Conservation (phyloP, 2,113 vertebrate genomes). For the Mus pahari region DNA sequence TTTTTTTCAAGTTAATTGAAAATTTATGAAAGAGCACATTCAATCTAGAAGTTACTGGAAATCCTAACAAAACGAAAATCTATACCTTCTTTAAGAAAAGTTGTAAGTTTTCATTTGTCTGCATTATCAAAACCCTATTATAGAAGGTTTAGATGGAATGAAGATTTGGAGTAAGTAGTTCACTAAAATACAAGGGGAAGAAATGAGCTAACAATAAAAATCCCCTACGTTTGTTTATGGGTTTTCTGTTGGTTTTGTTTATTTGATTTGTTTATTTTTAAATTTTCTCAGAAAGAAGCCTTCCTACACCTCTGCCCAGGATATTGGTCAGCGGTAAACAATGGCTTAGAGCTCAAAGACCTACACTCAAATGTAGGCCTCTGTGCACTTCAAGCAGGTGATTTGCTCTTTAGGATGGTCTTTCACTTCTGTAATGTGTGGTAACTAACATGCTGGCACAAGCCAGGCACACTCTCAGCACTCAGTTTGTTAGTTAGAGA, state of each 20-base stretch:
- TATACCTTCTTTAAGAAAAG: background rate
- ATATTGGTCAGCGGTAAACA: background rate
- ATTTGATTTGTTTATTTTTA: background rate
- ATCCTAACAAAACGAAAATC: background rate
- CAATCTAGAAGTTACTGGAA: conserved; percentile 46
- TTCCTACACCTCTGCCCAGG: background rate
- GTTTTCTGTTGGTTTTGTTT: background rate
- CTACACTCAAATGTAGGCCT: background rate
- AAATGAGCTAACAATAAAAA: background rate
- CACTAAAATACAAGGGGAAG: background rate
- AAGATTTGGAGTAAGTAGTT: background rate
- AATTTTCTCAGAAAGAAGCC: background rate
- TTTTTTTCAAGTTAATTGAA: conserved; percentile 38
- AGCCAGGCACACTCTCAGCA: too few species aligned
- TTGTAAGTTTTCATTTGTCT: background rate
- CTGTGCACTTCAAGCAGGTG: background rate
- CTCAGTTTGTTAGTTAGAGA: background rate
- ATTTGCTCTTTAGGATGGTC: background rate
- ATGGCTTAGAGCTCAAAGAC: background rate
- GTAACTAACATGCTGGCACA: background rate
- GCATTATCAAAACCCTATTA: background rate
- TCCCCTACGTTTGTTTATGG: background rate
- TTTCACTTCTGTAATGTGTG: background rate
- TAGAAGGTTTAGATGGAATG: background rate
- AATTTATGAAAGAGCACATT: background rate